Conservation (phyloP, 2,113 vertebrate genomes). For the Probosciger aterrimus region DNA sequence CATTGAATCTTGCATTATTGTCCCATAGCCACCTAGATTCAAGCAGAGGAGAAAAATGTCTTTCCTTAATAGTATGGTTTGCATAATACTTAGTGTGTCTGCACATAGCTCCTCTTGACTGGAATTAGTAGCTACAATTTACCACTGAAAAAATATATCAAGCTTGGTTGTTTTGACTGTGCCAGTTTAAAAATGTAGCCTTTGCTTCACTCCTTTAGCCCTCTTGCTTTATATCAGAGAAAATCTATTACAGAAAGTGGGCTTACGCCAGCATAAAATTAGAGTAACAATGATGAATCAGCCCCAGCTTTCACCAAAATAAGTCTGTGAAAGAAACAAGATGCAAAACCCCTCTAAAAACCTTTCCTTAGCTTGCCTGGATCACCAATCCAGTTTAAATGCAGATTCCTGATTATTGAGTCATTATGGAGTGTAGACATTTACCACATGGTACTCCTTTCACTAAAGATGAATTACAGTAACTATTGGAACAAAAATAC, state of each 20-base stretch:
- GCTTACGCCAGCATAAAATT: background rate
- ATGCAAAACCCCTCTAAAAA: background rate
- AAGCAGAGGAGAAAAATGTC: background rate
- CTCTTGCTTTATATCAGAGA: background rate
- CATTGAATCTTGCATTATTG: background rate
- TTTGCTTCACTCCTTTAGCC: background rate
- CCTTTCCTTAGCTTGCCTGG: background rate
- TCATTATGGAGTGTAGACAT: background rate
- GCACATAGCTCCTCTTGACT: background rate
- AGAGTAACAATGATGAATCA: constrained; percentile 5
- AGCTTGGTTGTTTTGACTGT: background rate
- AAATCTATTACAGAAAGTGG: constrained; percentile 39
- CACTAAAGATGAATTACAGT: background rate
- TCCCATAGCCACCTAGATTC: accelerated
- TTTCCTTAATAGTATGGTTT: background rate
- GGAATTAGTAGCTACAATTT: background rate
- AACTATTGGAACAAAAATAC: background rate
- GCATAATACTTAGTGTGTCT: background rate
- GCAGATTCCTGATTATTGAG: background rate
- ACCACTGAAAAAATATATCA: background rate
- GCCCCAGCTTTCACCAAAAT: background rate
- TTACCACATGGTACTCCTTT: background rate
- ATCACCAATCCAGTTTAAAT: background rate
- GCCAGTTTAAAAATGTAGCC: background rate
- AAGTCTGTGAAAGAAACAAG: background rate